Evolutionary conservation across 2,797 vertebrate species (phyloP).

Genomic region (Megalops cyprinoides): DNA sequence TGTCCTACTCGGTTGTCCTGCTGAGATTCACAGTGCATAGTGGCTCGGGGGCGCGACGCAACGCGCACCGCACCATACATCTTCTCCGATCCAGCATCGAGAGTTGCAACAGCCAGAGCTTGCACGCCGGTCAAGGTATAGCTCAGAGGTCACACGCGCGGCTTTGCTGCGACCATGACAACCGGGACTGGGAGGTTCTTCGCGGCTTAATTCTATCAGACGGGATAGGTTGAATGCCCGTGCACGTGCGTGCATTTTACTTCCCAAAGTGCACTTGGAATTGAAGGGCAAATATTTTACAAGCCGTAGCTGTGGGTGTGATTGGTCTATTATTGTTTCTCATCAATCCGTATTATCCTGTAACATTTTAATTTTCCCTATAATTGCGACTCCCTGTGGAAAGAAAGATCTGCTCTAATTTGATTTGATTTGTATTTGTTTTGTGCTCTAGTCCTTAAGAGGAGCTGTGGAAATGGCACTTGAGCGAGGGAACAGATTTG

Average conservation of each 20-base stretch:
- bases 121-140: background rate
- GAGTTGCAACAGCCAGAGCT: background rate
- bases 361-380: background rate
- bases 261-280: background rate
- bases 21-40: conserved; percentile 2
- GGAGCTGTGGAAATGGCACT: background rate
- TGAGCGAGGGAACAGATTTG: background rate
- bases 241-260: background rate
- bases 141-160: conserved; percentile 15
- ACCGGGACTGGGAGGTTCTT: background rate
- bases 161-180: conserved; percentile 20
- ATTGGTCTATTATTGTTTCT: background rate
- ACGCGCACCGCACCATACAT: background rate
- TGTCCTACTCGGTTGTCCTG: background rate
- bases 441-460: too few relatives aligned
- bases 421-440: background rate
- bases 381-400: background rate
- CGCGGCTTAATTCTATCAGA: background rate
- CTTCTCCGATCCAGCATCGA: background rate
- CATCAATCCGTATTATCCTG: background rate
- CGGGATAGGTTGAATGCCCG: background rate
- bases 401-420: background rate
- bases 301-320: background rate
- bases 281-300: background rate
- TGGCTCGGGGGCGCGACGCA: background rate